Base-by-base conservation (phyloP, 2,113 vertebrate species). In the Gnathonemus longibarbis region DNA sequence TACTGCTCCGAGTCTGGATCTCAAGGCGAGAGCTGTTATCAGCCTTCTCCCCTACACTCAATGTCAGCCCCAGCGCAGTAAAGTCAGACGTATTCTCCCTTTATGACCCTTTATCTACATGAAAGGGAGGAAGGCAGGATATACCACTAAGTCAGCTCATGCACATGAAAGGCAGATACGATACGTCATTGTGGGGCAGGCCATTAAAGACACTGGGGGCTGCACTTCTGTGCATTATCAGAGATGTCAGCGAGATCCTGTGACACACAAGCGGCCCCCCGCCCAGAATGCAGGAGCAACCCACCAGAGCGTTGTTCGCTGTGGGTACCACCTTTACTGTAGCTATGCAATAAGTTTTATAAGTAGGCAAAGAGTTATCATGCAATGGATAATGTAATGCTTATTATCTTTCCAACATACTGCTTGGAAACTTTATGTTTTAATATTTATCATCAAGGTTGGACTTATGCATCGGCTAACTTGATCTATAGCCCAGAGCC, bases 11-110 rank as follows among this genome's bases (percentile, higher is more conserved):
- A 90, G 94, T 96, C 96, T 96, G 95, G 96, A 95, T 96, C 94
- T 96, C 96, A 97, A 96, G 95, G 93, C 94, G 96, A 95, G 95
- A 93, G 96, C 94, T 94, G 95, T 96, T 95, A 95, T 96, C 94
- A 96, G 93, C 94, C 94, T 94, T 91, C 5, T 35, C 49, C 48
- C 58, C 92, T 95, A 90, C 93, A 93, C 89, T 89, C 89, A 93
- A 94, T 93, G 95, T 94, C 0, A 62, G 94, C 93, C 94, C 93
- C 93, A 94, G 95, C 93, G 95, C 74, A 48, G 46, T 88, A 88
- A 91, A 89, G 86, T 50, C 39, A 85, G 45, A 66, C 53, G n/a
- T 58, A 9, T 48, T 88, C 70, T 50, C 87, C 15, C 39, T 89
- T 91, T 90, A 89, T 88, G 27, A 84, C 53, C 86, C 52, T 53